Evolutionary conservation across 1,140 invertebrate species (phyloP).

Genomic region (Heliconius himera): DNA sequence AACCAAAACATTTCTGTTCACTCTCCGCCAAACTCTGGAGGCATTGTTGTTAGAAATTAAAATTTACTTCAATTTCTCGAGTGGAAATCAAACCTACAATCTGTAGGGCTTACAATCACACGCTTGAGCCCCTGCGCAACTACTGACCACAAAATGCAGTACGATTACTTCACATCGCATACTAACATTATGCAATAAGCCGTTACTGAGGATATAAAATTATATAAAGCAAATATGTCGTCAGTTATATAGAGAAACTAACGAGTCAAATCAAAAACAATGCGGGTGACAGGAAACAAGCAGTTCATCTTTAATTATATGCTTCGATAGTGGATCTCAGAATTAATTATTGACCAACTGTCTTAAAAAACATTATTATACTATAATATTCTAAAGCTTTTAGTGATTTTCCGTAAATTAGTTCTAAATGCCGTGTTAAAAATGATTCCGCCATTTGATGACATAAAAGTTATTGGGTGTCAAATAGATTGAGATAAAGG

Average conservation of each 20-base stretch:
- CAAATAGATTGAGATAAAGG: constrained; percentile 69
- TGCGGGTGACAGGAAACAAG: constrained; percentile 39
- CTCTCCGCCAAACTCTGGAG: too few species aligned
- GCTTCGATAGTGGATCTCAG: background rate
- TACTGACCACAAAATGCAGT: background rate
- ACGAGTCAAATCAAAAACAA: constrained; percentile 24
- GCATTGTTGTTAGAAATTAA: too few species aligned
- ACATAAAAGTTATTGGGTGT: constrained; percentile 71
- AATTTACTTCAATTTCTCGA: too few species aligned
- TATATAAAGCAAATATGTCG: background rate
- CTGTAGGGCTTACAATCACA: too few species aligned
- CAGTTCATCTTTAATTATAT: constrained; percentile 30
- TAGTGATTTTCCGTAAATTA: constrained; percentile 40
- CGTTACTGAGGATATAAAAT: background rate
- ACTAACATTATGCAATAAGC: background rate
- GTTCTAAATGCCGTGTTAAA: constrained; percentile 46
- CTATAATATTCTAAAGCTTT: constrained; percentile 33
- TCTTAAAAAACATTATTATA: constrained; percentile 25
- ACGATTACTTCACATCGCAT: background rate
- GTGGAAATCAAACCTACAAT: too few species aligned
- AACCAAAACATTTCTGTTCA: too few species aligned
- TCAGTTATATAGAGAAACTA: background rate
- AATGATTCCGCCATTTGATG: constrained; percentile 66
- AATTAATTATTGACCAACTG: constrained; percentile 30
- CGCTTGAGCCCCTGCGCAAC: too few species aligned